phyloP scores from a whole-genome alignment of 2,113 vertebrate genomes.

The Dendropsophus ebraccatus region DNA sequence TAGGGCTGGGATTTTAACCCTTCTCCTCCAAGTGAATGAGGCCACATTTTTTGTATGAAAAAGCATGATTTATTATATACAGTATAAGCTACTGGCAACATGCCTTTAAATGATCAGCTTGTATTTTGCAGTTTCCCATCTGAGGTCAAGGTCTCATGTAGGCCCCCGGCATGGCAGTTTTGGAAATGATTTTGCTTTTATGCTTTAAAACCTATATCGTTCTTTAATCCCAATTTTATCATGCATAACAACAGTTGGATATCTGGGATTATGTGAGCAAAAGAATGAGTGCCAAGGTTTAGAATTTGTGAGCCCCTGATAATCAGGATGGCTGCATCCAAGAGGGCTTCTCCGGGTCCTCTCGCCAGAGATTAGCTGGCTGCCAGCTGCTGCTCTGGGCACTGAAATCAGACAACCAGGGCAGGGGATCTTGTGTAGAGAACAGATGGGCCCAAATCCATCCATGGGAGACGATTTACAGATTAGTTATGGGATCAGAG shows the following conservation, averaged over 20 bases:
- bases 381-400: slow-evolving; percentile 40
- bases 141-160: not conserved
- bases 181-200: not conserved
- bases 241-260: slow-evolving; percentile 20
- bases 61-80: no score
- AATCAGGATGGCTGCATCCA: slow-evolving; percentile 20
- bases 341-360: slow-evolving; percentile 12
- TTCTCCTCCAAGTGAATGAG: no score
- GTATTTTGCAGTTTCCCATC: not conserved
- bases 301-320: slow-evolving; percentile 27
- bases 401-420: slow-evolving; percentile 27
- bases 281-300: slow-evolving; percentile 30
- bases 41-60: no score
- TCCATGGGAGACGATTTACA: slow-evolving; percentile 27
- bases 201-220: not conserved
- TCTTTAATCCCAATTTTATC: slow-evolving; percentile 29
- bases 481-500: slow-evolving; percentile 38
- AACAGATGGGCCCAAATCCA: slow-evolving; percentile 41
- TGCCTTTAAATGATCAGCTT: not conserved
- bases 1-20: no score
- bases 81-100: not conserved
- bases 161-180: not conserved
- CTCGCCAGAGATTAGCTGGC: slow-evolving; percentile 27
- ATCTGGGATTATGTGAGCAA: not conserved
- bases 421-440: not conserved